Percentiles rank a stretch among this genome's conserved stretches.
phyloP scores from a whole-genome alignment of 1,140 invertebrate species.

The Glossosoma conforme region DNA sequence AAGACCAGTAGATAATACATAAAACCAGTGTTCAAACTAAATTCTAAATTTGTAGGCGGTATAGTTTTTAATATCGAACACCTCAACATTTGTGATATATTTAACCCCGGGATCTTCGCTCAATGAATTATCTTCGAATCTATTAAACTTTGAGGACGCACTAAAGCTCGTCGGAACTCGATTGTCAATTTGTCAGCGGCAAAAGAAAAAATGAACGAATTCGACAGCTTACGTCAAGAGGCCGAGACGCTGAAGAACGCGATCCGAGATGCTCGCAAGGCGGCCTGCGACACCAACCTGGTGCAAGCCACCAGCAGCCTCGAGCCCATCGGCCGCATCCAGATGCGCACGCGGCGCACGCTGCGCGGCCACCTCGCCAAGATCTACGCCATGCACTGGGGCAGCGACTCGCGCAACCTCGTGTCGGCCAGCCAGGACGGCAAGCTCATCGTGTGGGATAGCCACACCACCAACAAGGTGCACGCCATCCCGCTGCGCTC shows the following conservation, averaged over 20 bases:
- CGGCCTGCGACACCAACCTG: constrained; percentile 86
- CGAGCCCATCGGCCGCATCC: constrained; percentile 89
- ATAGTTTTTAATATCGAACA: too few species aligned
- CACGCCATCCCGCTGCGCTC: constrained; percentile 91
- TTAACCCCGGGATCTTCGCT: too few species aligned
- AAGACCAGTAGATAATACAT: too few species aligned
- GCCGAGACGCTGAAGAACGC: constrained; percentile 96
- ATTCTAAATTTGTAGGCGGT: too few species aligned
- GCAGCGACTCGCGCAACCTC: constrained; percentile 86
- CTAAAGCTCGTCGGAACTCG: too few species aligned
- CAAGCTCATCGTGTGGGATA: constrained; percentile 93
- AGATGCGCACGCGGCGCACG: constrained; percentile 90
- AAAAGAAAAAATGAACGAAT: constrained; percentile 98
- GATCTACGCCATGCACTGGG: constrained; percentile 98
- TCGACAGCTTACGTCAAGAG: constrained; percentile 93
- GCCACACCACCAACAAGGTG: constrained; percentile 92
- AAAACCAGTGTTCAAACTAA: too few species aligned
- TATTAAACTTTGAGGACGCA: too few species aligned
- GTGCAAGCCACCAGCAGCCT: constrained; percentile 80
- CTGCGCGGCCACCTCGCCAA: constrained; percentile 90
- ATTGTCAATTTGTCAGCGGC: too few species aligned
- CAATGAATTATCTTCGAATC: too few species aligned
- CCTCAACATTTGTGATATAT: too few species aligned
- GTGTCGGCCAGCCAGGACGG: constrained; percentile 89
- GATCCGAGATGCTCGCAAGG: constrained; percentile 91